Conservation (phyloP, 2,888 invertebrate species). For the Mesorhabditis belari region DNA sequence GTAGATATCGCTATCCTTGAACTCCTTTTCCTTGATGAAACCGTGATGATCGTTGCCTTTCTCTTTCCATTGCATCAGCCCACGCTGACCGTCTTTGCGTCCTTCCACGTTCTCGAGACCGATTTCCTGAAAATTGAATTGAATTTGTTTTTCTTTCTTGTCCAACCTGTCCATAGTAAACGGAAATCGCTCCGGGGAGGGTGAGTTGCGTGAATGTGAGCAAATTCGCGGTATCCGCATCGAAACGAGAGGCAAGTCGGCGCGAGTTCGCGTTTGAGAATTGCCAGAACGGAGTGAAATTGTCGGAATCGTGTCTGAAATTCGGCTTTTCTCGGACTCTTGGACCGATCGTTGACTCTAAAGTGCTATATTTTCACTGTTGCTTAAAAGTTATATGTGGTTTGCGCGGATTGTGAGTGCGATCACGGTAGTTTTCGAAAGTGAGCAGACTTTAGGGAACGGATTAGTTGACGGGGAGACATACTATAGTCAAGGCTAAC, state of each 20-base stretch:
- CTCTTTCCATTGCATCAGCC: slow-evolving; percentile 31
- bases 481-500: too few species aligned
- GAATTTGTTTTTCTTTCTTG: slow-evolving; percentile 11
- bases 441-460: too few species aligned
- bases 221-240: slow-evolving; percentile 22
- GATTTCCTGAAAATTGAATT: slow-evolving; percentile 4
- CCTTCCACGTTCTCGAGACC: slow-evolving; percentile 3
- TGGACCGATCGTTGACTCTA: too few species aligned
- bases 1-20: too few species aligned
- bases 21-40: slow-evolving; percentile 15
- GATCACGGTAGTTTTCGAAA: too few species aligned
- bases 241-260: slow-evolving; percentile 30
- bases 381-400: too few species aligned
- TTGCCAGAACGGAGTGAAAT: slow-evolving; percentile 34
- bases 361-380: too few species aligned
- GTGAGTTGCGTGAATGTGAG: slow-evolving; percentile 34
- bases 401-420: too few species aligned
- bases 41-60: slow-evolving; percentile 24
- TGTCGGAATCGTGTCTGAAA: slow-evolving; percentile 3
- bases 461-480: too few species aligned
- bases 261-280: slow-evolving; percentile 25
- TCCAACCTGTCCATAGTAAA: slow-evolving; percentile 36
- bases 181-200: slow-evolving; percentile 32
- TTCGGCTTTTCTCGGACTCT: too few species aligned
- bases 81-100: slow-evolving; percentile 1